Conservation (phyloP, 1,140 invertebrate species). For the Gonatopus flavifemur region DNA sequence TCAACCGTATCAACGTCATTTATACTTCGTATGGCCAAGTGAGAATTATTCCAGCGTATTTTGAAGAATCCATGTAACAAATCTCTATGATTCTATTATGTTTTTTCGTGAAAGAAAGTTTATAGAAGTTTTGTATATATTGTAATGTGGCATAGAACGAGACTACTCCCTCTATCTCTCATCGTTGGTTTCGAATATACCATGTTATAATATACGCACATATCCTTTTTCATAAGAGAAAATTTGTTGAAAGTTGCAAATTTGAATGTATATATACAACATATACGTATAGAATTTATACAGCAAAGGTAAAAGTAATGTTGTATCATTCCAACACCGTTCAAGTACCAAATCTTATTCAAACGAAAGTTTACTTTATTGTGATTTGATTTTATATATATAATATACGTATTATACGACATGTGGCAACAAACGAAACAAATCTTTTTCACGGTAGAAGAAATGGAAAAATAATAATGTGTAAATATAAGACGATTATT, state of each 20-base stretch:
- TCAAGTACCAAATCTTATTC: not conserved
- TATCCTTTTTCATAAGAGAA: not conserved
- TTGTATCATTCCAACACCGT: conserved; percentile 16
- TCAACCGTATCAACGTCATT: conserved; percentile 21
- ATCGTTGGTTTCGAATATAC: not conserved
- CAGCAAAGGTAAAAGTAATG: too few species aligned
- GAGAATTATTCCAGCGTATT: conserved; percentile 31
- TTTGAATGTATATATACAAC: too few species aligned
- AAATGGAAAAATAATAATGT: conserved; percentile 15
- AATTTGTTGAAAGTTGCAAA: too few species aligned
- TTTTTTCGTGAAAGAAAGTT: not conserved
- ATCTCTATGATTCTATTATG: too few species aligned
- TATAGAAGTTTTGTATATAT: not conserved
- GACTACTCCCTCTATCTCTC: not conserved
- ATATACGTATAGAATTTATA: too few species aligned
- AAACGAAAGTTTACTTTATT: too few species aligned
- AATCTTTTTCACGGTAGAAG: too few species aligned
- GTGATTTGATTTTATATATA: not conserved
- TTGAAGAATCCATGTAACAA: too few species aligned
- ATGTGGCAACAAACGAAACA: conserved; percentile 14
- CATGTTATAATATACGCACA: not conserved
- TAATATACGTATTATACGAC: not conserved
- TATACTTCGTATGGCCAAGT: conserved; percentile 34
- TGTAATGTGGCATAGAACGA: not conserved
- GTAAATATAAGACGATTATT: conserved; percentile 14